Conservation (phyloP, 2,797 vertebrate species). For the Rhinoraja longicauda region DNA sequence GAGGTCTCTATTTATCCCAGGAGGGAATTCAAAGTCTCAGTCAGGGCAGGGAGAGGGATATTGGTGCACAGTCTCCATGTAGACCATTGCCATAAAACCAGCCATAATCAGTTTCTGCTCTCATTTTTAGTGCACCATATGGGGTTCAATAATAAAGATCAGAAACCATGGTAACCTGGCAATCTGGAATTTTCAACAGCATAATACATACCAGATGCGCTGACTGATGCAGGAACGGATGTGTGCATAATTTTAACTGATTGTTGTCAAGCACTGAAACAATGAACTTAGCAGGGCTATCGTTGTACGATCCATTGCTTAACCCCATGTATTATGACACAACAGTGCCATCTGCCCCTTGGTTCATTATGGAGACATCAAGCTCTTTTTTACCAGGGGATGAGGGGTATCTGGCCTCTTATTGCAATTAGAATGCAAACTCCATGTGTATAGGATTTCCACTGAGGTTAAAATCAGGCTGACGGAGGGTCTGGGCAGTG, state of each 20-base stretch:
- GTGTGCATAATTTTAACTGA: background rate
- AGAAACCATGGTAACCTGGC: background rate
- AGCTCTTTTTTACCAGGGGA: background rate
- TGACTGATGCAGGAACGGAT: too few relatives aligned
- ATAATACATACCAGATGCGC: slow-evolving; percentile 21
- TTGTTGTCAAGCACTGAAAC: background rate
- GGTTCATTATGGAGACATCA: background rate
- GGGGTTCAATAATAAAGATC: background rate
- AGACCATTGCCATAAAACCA: background rate
- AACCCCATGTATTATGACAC: background rate
- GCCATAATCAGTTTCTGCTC: background rate
- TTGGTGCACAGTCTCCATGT: too few relatives aligned
- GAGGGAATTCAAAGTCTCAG: too few relatives aligned
- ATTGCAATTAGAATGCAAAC: background rate
- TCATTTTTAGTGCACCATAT: background rate
- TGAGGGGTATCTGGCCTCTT: too few relatives aligned
- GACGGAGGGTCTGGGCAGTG: background rate
- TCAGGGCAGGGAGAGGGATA: too few relatives aligned
- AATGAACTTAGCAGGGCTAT: background rate
- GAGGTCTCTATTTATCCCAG: too few relatives aligned
- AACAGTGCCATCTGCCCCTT: background rate
- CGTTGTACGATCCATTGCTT: background rate
- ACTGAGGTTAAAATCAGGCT: background rate
- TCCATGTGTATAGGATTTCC: background rate
- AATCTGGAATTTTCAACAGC: background rate